Percentiles rank a stretch among this genome's conserved stretches.
Evolutionary conservation across 2,113 vertebrate genomes (phyloP).

Genomic region (Prietella phreatophila): DNA sequence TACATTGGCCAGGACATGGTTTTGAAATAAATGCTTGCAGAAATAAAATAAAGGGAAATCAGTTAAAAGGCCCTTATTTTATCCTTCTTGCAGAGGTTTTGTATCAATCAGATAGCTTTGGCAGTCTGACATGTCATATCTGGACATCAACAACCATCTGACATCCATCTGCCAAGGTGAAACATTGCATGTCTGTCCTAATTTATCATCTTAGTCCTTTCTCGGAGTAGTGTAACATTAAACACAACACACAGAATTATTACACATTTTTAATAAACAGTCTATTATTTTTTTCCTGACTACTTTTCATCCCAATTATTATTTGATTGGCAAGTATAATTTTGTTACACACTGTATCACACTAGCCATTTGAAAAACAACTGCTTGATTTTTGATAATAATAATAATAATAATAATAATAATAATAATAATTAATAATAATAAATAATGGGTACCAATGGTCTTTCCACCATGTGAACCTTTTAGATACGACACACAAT

Average conservation of each 20-base stretch:
- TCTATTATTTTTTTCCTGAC: not conserved
- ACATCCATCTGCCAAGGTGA: constrained; percentile 62
- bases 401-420: too few species aligned
- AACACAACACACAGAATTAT: not conserved
- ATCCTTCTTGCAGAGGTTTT: constrained; percentile 44
- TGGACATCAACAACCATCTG: constrained; percentile 69
- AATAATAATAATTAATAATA: not conserved
- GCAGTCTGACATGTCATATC: constrained; percentile 64
- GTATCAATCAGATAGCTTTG: constrained; percentile 63
- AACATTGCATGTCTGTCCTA: constrained; percentile 64
- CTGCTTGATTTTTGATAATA: not conserved
- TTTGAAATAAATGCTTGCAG: constrained; percentile 50
- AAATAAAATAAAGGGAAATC: constrained; percentile 58
- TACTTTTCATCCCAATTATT: not conserved
- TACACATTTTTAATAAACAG: not conserved
- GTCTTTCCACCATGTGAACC: not conserved
- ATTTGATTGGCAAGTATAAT: not conserved
- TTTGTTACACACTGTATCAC: not conserved
- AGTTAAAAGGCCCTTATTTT: constrained; percentile 55
- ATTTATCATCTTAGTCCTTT: constrained; percentile 61
- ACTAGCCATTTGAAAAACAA: not conserved
- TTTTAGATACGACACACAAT: not conserved
- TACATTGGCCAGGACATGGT: not conserved
- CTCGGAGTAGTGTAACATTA: constrained; percentile 53
- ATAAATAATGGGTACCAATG: not conserved